Conservation (phyloP, 2,797 vertebrate species). For the Lophius americanus region DNA sequence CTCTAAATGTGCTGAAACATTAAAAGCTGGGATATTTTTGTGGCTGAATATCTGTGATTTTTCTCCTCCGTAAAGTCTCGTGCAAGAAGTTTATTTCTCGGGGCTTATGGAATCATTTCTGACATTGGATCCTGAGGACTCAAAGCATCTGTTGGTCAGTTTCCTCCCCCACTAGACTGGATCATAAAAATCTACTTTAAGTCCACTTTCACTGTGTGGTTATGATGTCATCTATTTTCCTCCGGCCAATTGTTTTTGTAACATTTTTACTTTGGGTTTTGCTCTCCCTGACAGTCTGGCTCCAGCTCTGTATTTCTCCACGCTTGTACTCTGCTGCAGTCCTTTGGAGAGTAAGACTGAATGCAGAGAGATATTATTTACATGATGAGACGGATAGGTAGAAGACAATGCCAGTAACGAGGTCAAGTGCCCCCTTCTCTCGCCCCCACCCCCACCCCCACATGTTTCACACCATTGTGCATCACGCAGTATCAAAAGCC, state of each 20-base stretch:
- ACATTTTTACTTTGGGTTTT: background rate
- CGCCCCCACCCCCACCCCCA: constrained; percentile 17
- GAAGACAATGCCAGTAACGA: constrained; percentile 34
- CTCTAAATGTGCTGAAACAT: no score
- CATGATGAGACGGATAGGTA: constrained; percentile 30
- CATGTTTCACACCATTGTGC: constrained; percentile 33
- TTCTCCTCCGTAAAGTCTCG: no score
- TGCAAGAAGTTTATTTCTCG: no score
- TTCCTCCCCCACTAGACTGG: no score
- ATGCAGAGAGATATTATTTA: constrained; percentile 43
- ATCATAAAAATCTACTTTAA: no score
- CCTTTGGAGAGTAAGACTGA: constrained; percentile 5
- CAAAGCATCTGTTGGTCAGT: no score
- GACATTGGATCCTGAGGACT: no score
- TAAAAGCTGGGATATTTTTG: no score
- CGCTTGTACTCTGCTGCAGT: background rate
- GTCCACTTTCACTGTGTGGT: no score
- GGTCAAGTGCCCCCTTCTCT: constrained; percentile 55
- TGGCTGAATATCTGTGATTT: no score
- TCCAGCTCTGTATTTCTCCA: background rate
- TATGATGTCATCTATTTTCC: background rate
- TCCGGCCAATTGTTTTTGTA: background rate
- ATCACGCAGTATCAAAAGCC: constrained; percentile 37
- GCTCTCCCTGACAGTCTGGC: background rate
- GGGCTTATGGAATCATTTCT: no score